These are phyloP conservation scores for Pygocentrus nattereri DNA, from an alignment of 2,797 vertebrate genomes.

Conservation along the genomic window DNA sequence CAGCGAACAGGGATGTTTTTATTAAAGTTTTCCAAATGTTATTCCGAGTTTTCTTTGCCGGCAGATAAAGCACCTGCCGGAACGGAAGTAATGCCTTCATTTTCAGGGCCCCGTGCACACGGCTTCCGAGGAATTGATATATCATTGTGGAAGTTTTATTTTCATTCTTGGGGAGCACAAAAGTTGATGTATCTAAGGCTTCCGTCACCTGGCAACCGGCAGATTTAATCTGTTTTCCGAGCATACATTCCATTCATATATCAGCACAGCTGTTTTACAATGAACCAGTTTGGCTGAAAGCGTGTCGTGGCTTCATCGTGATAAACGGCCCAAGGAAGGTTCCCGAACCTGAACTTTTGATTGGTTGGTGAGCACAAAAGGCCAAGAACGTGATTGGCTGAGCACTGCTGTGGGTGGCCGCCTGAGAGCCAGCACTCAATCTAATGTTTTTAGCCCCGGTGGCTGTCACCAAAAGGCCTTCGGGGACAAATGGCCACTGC, in stretches of 20 bases:
- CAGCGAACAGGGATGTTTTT: conserved; percentile 18
- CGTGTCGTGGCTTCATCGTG: background rate
- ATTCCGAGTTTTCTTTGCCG: conserved; percentile 15
- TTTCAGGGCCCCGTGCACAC: conserved; percentile 43
- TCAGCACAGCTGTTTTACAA: conserved; percentile 31
- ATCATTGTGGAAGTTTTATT: conserved; percentile 52
- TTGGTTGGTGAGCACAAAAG: background rate
- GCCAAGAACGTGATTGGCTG: background rate
- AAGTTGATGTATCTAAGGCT: conserved; percentile 57
- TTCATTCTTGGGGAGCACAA: conserved; percentile 28
- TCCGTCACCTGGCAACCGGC: conserved; percentile 49
- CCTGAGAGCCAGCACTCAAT: background rate
- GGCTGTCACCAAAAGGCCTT: background rate
- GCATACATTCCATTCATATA: conserved; percentile 39
- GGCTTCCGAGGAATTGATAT: conserved; percentile 54
- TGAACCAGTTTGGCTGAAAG: conserved; percentile 3
- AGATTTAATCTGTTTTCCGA: conserved; percentile 37
- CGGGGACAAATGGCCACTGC: conserved; percentile 1
- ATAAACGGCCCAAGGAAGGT: background rate
- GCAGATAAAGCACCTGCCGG: conserved; percentile 38
- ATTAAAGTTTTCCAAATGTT: conserved; percentile 35
- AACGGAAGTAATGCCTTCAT: conserved; percentile 50
- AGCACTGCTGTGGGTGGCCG: background rate
- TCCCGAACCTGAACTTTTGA: background rate
- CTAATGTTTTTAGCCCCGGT: background rate